Percentiles rank a stretch among this genome's conserved stretches.
Evolutionary conservation across 2,113 vertebrate genomes (phyloP).

Genomic region (Sporophila hypoxantha): DNA sequence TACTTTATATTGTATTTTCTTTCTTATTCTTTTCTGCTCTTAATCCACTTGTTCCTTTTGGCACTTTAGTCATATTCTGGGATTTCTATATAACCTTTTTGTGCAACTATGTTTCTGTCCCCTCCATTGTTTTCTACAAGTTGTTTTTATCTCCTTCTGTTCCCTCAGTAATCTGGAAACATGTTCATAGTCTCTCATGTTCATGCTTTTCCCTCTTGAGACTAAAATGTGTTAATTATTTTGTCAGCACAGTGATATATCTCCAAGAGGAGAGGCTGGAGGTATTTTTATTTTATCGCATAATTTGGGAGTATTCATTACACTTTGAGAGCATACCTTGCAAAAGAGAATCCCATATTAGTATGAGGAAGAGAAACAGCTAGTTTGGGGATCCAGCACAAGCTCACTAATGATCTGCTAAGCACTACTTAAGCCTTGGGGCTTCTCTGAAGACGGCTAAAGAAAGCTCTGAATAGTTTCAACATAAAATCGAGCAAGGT

Average conservation of each 20-base stretch:
- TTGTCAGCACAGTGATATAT: neutral
- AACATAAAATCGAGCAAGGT: neutral
- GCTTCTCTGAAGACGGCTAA: neutral
- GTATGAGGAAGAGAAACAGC: neutral
- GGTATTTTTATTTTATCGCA: accelerated
- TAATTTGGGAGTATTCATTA: neutral
- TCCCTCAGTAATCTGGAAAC: neutral
- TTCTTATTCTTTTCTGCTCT: neutral
- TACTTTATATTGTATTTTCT: neutral
- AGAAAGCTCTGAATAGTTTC: neutral
- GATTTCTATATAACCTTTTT: neutral
- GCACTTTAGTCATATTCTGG: neutral
- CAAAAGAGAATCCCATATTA: neutral
- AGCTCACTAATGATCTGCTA: neutral
- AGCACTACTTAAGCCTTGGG: neutral
- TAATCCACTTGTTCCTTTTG: neutral
- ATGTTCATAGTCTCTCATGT: neutral
- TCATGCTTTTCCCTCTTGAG: neutral
- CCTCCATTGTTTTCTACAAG: neutral
- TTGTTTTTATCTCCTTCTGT: neutral
- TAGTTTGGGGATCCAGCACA: neutral
- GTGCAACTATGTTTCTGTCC: neutral
- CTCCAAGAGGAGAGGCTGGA: neutral
- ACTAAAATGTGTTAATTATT: neutral
- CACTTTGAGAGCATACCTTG: neutral